A percentile compares a stretch with the other conserved stretches of the same genome.
Conservation (phyloP, 53 echinoderm and acorn worm genomes). For the Pentamera pediparva region DNA sequence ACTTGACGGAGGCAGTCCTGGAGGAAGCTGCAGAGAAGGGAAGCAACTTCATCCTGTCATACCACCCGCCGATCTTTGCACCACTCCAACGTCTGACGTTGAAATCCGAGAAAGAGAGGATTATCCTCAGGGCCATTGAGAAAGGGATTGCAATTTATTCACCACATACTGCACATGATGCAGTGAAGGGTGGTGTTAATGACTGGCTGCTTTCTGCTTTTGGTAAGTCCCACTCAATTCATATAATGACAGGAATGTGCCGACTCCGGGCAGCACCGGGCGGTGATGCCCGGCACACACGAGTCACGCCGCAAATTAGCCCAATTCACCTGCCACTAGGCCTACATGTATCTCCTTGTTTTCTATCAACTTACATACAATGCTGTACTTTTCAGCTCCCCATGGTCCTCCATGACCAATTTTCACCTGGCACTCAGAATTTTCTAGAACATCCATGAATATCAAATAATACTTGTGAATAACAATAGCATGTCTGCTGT, state of each 20-base stretch:
- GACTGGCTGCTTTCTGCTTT: conserved; percentile 69
- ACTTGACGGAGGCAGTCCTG: conserved; percentile 79
- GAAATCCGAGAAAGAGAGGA: conserved; percentile 69
- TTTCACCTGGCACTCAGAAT: too few species aligned
- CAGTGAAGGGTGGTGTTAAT: conserved; percentile 69
- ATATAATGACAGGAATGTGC: too few species aligned
- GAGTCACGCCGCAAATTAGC: too few species aligned
- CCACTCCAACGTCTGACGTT: conserved; percentile 76
- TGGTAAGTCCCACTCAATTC: conserved; percentile 21
- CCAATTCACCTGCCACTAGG: too few species aligned
- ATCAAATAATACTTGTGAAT: not conserved
- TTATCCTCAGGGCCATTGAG: conserved; percentile 74
- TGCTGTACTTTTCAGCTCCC: too few species aligned
- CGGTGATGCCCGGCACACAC: too few species aligned
- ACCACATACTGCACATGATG: conserved; percentile 81
- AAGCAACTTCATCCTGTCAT: conserved; percentile 67
- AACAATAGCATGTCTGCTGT: not conserved
- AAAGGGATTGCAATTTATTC: conserved; percentile 84
- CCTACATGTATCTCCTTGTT: not conserved
- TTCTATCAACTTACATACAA: too few species aligned
- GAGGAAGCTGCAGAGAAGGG: conserved; percentile 57
- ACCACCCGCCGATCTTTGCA: conserved; percentile 93
- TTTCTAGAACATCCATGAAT: too few species aligned
- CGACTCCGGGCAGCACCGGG: too few species aligned
- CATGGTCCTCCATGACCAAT: too few species aligned